phyloP scores from a whole-genome alignment of 2,113 vertebrate species.

The Hemiprocne comata region DNA sequence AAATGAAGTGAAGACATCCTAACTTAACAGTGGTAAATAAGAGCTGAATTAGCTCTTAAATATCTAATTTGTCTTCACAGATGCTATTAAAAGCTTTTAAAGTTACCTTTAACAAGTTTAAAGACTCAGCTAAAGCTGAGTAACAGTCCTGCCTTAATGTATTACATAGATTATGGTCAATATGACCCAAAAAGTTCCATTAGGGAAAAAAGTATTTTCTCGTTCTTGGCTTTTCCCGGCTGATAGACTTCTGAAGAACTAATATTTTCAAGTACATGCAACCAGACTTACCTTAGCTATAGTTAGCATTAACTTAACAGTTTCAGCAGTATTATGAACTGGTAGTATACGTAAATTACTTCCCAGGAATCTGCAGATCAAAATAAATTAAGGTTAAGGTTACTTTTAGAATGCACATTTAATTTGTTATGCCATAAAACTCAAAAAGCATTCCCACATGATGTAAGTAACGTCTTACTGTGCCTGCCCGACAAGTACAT shows the following conservation, averaged over 20 bases:
- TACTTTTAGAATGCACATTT: background rate
- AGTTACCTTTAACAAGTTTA: background rate
- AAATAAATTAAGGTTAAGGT: background rate
- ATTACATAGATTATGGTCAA: background rate
- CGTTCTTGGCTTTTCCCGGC: background rate
- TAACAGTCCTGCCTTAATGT: background rate
- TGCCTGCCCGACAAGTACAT: background rate
- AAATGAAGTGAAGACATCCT: background rate
- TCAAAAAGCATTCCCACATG: background rate
- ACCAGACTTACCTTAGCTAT: slow-evolving; percentile 86
- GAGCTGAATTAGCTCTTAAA: background rate
- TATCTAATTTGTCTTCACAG: background rate
- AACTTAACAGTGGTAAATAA: background rate
- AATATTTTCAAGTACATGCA: background rate
- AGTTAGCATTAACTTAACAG: slow-evolving; percentile 86
- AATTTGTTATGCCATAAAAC: background rate
- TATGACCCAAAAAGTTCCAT: background rate
- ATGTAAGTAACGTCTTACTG: background rate
- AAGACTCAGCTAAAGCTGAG: background rate
- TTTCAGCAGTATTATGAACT: slow-evolving; percentile 82
- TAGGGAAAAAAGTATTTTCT: background rate
- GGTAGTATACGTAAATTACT: slow-evolving; percentile 87
- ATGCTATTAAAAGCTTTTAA: background rate
- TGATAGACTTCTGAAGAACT: background rate
- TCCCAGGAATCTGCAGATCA: slow-evolving; percentile 85